These are phyloP conservation scores for Antitype chi DNA, from an alignment of 2,888 invertebrate genomes.

Conservation along the genomic window DNA sequence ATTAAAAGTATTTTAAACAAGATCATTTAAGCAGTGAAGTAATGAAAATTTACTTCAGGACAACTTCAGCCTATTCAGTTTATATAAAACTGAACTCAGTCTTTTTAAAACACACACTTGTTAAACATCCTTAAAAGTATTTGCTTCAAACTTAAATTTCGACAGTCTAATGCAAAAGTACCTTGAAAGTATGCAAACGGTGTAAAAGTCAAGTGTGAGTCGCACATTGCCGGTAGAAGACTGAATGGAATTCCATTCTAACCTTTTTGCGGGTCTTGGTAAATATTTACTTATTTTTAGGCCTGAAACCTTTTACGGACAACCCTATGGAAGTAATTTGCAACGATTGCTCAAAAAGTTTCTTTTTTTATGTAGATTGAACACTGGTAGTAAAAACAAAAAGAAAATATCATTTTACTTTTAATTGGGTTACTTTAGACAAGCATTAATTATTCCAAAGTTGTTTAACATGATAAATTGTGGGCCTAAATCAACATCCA, in stretches of 20 bases:
- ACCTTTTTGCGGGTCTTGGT: constrained; percentile 25
- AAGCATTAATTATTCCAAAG: constrained; percentile 6
- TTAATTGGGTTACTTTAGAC: constrained; percentile 42
- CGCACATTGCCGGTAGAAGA: constrained; percentile 2
- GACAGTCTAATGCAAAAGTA: constrained; percentile 8
- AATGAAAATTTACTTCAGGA: not conserved
- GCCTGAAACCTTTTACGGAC: constrained; percentile 27
- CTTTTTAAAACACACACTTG: constrained; percentile 3
- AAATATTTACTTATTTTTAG: constrained; percentile 54
- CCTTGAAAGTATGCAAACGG: constrained; percentile 15
- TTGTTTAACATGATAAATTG: constrained; percentile 19
- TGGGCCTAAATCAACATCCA: constrained; percentile 16
- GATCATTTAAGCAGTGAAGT: not conserved
- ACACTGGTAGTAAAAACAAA: not conserved
- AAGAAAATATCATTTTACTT: constrained; percentile 17
- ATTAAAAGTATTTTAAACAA: not conserved
- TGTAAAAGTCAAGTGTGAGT: constrained; percentile 34
- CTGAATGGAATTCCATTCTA: constrained; percentile 29
- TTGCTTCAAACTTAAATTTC: constrained; percentile 28
- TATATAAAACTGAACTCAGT: not conserved
- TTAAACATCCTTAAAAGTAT: constrained; percentile 28
- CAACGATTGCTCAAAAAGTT: not conserved
- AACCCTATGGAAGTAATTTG: constrained; percentile 35
- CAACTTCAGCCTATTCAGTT: not conserved
- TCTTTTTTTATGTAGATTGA: constrained; percentile 35